Evolutionary conservation across 53 echinoderm and acorn worm species (phyloP).

Genomic region (Astropecten irregularis): DNA sequence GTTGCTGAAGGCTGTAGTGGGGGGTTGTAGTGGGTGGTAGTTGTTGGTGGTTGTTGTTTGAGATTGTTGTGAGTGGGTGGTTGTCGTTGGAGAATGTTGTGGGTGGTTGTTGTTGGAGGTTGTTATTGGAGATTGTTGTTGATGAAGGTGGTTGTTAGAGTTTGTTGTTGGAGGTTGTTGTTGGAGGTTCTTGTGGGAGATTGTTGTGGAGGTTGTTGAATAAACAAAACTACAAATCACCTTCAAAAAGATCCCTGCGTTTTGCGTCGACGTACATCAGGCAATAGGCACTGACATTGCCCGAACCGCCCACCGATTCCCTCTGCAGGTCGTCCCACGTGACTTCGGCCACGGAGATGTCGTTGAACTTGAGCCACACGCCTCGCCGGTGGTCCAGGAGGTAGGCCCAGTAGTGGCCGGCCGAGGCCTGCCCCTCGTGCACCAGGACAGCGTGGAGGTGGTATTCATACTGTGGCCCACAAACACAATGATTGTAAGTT

Average conservation of each 20-base stretch:
- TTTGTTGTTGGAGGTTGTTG: too few relatives aligned
- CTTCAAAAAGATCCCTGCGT: conserved; percentile 85
- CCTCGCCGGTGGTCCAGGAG: conserved; percentile 82
- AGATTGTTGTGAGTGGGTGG: too few relatives aligned
- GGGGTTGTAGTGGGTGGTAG: too few relatives aligned
- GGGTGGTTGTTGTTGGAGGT: too few relatives aligned
- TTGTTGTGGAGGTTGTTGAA: too few relatives aligned
- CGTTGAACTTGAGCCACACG: conserved; percentile 96
- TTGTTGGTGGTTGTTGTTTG: too few relatives aligned
- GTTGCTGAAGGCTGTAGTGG: too few relatives aligned
- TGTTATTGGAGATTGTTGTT: too few relatives aligned
- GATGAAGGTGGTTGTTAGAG: too few relatives aligned
- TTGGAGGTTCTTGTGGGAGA: too few relatives aligned
- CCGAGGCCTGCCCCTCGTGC: conserved; percentile 95
- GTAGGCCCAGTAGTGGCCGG: conserved; percentile 99
- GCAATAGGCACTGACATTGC: conserved; percentile 97
- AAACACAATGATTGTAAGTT: background rate
- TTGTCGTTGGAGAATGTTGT: too few relatives aligned
- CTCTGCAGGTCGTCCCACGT: conserved; percentile 78
- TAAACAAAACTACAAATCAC: conserved; percentile 49
- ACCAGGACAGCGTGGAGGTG: conserved; percentile 94
- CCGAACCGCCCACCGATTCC: conserved; percentile 88
- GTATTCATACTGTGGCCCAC: conserved; percentile 66
- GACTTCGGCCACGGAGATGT: conserved; percentile 84
- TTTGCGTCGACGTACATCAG: conserved; percentile 93